Evolutionary conservation across 1,140 invertebrate genomes (phyloP), one percentile per base, ranked within the genome.

Genomic region (Melanaphis sacchari): DNA sequence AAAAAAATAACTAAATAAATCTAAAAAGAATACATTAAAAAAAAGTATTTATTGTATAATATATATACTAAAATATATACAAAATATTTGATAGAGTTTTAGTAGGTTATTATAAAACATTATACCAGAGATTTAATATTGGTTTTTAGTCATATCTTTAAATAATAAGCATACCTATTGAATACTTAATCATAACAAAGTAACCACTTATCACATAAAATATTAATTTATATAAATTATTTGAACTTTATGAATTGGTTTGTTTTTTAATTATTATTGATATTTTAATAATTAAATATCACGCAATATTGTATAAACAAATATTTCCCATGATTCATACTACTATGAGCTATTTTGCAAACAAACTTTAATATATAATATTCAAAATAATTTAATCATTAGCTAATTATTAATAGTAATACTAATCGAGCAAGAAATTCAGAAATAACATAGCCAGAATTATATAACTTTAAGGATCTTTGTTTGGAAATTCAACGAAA

Each of bases 261-360:
- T 18, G 9, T n/a, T 76, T 66, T 76, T 0, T 76, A 76, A 76
- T n/a, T 36, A n/a, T 76, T n/a, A 76, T 76, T 76, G 18, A 49
- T 49, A 49, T 76, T n/a, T 76, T 76, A n/a, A 66, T 66, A 66
- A 66, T n/a, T 66, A 66, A 66, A 66, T 66, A 66, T 66, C 59
- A n/a, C 59, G n/a, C n/a, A 76, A n/a, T n/a, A n/a, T 76, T 6
- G n/a, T 36, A 76, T n/a, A 76, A 76, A 76, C 18, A n/a, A 76
- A 15, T 18, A 76, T 76, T n/a, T 36, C n/a, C 18, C 15, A n/a
- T 76, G 36, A 76, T 76, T 76, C 15, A 76, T n/a, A 1, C 31
- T n/a, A 49, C 15, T 76, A 76, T 8, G 5, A 76, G 11, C 18
- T n/a, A 66, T 76, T 76, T 76, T 18, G 15, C 52, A n/a, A 36